Evolutionary conservation across 2,888 invertebrate species (phyloP).

Genomic region (Drosophila tripunctata): DNA sequence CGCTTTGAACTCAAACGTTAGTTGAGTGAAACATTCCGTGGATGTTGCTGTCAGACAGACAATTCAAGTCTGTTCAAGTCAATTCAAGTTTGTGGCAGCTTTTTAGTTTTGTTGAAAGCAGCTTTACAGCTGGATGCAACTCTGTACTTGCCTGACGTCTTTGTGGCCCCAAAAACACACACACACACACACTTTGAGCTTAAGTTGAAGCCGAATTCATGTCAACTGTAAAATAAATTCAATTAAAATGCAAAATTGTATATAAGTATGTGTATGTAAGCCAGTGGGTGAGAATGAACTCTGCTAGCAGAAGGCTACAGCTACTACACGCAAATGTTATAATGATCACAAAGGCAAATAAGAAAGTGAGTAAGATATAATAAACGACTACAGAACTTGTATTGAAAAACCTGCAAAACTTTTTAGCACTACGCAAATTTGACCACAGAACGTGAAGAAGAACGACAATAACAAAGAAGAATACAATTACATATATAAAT

Average conservation of each 20-base stretch:
- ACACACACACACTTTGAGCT: slow-evolving; percentile 11
- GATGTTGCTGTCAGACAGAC: slow-evolving; percentile 10
- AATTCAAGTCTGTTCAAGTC: neutral
- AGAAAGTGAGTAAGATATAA: slow-evolving; percentile 7
- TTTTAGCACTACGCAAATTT: slow-evolving; percentile 42
- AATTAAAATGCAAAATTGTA: slow-evolving; percentile 75
- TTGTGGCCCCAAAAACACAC: neutral
- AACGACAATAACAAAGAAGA: neutral
- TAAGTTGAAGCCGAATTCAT: slow-evolving; percentile 36
- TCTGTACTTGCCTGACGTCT: slow-evolving; percentile 6
- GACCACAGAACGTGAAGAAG: slow-evolving; percentile 38
- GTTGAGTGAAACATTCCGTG: slow-evolving; percentile 16
- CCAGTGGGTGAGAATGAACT: slow-evolving; percentile 29
- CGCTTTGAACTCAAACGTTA: neutral
- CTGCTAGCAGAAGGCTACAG: slow-evolving; percentile 23
- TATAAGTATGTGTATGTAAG: no score
- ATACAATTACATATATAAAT: no score
- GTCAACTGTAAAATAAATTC: slow-evolving; percentile 68
- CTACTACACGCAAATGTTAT: slow-evolving; percentile 47
- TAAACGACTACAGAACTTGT: neutral
- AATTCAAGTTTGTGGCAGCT: slow-evolving; percentile 17
- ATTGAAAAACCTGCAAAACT: slow-evolving; percentile 29
- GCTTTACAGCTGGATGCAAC: slow-evolving; percentile 36
- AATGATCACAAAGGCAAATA: slow-evolving; percentile 43
- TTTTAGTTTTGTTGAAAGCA: slow-evolving; percentile 17